phyloP scores from a whole-genome alignment of 1,140 invertebrate genomes.

The Copidosoma floridanum region DNA sequence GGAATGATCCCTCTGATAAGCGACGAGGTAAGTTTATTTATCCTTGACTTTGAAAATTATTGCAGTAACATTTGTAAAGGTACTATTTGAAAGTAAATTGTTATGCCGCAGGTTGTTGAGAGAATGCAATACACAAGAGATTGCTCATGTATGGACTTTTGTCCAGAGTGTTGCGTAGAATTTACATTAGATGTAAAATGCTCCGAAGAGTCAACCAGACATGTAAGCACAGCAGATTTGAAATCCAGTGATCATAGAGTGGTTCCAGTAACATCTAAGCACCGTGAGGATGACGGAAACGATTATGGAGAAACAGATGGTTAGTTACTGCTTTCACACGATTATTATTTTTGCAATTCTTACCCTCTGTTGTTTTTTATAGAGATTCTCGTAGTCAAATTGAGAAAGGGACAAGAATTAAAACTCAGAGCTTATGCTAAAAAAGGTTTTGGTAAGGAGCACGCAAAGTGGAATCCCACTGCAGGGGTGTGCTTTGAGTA shows the following conservation, averaged over 20 bases:
- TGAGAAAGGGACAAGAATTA: constrained; percentile 96
- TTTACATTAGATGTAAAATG: constrained; percentile 97
- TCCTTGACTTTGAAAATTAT: too few species aligned
- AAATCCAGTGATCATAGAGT: constrained; percentile 88
- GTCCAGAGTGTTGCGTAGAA: constrained; percentile 95
- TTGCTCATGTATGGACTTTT: constrained; percentile 96
- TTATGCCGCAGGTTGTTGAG: constrained; percentile 61
- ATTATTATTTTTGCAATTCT: too few species aligned
- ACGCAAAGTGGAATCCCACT: constrained; percentile 99
- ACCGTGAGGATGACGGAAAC: constrained; percentile 84
- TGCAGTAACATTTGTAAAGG: too few species aligned
- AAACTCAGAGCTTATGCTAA: constrained; percentile 96
- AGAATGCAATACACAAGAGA: constrained; percentile 82
- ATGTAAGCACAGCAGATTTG: constrained; percentile 96
- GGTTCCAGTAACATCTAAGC: constrained; percentile 87
- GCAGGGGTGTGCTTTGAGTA: constrained; percentile 98
- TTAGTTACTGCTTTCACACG: constrained; percentile 41
- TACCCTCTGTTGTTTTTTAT: constrained; percentile 29
- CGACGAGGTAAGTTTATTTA: constrained; percentile 68
- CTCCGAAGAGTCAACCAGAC: constrained; percentile 85
- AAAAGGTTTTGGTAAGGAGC: constrained; percentile 97
- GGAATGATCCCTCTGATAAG: constrained; percentile 96
- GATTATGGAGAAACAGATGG: constrained; percentile 92
- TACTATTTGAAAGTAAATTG: too few species aligned
- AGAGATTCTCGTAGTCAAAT: constrained; percentile 96